Evolutionary conservation across 2,888 invertebrate genomes (phyloP).

Genomic region (Thumatha senex): DNA sequence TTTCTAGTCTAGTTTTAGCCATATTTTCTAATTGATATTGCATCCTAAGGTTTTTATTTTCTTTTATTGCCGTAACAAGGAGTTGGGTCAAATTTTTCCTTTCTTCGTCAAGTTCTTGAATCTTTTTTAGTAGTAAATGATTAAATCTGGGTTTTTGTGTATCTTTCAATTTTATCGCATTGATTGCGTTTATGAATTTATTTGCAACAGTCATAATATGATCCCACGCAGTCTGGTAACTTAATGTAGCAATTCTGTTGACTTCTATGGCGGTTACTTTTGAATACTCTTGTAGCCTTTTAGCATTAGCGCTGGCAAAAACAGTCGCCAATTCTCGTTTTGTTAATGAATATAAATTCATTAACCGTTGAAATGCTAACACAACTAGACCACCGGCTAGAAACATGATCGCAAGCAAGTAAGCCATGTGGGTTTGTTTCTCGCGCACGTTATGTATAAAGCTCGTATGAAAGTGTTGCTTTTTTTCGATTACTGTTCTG

Average conservation of each 20-base stretch:
- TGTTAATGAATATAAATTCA: conserved; percentile 8
- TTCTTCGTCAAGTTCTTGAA: conserved; percentile 58
- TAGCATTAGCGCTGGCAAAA: conserved; percentile 15
- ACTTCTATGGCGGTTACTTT: conserved; percentile 36
- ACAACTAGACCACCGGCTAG: conserved; percentile 57
- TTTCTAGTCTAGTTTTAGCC: conserved; percentile 58
- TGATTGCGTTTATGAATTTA: background rate
- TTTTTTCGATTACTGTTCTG: conserved; percentile 16
- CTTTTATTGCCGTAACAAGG: conserved; percentile 57
- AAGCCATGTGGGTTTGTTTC: conserved; percentile 19
- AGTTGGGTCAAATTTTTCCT: conserved; percentile 57
- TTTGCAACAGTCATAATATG: conserved; percentile 9
- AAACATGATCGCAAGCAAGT: conserved; percentile 54
- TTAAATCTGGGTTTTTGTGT: conserved; percentile 35
- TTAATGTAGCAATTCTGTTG: conserved; percentile 32
- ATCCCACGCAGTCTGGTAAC: conserved; percentile 26
- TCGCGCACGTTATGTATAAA: conserved; percentile 13
- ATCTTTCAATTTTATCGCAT: conserved; percentile 9
- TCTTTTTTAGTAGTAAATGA: conserved; percentile 52
- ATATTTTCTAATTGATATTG: conserved; percentile 58
- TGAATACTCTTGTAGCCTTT: conserved; percentile 25
- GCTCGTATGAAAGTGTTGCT: conserved; percentile 13
- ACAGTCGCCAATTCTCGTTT: conserved; percentile 38
- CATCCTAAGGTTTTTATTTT: conserved; percentile 64
- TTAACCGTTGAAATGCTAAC: conserved; percentile 52